Base-by-base conservation (phyloP, 2,113 vertebrate species). In the Setophaga petechia region DNA sequence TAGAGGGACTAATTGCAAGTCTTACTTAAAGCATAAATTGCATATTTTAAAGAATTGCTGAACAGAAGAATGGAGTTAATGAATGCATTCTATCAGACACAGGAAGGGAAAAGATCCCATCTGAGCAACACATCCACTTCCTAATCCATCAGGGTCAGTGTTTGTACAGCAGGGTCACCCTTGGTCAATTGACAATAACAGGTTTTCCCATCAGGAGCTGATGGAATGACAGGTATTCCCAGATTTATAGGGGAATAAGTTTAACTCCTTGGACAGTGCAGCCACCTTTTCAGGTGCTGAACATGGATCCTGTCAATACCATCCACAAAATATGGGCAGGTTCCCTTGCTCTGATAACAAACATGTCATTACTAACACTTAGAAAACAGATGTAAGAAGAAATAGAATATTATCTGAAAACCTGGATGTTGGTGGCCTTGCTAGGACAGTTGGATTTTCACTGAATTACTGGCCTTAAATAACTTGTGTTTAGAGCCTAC, bases 1-100 rank as follows among this genome's bases (percentile, higher is more conserved):
- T 90, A 39, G 25, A 61, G 59, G 86, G 61, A 77, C 86, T 97
- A 95, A 96, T 94, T 96, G 62, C 6, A 6, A 49, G 68, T 91
- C 77, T 80, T 84, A 54, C 72, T 89, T 81, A 88, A 88, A 94
- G 66, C 75, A 72, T 44, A 76, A 96, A 92, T 69, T 89, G 57
- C 67, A 69, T 33, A 28, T 82, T 92, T 91, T 91, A 94, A 97
- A 82, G 61, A 85, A 83, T 6, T 93, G 47, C 62, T 90, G 76
- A 93, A 41, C 47, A 66, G 62, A 94, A 84, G 86, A 91, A 90
- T 28, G 41, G 28, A 87, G 65, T 76, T 82, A 82, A 92, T 91
- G 55, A 91, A 93, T 46, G 55, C 31, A 16, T 78, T 90, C 68
- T 76, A 5, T 73, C 46, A 49, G 58, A 79, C 11, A 14, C 57